A percentile compares a stretch with the other conserved stretches of the same genome.
Evolutionary conservation across 2,797 vertebrate species (phyloP).

Genomic region (Siniperca scherzeri): DNA sequence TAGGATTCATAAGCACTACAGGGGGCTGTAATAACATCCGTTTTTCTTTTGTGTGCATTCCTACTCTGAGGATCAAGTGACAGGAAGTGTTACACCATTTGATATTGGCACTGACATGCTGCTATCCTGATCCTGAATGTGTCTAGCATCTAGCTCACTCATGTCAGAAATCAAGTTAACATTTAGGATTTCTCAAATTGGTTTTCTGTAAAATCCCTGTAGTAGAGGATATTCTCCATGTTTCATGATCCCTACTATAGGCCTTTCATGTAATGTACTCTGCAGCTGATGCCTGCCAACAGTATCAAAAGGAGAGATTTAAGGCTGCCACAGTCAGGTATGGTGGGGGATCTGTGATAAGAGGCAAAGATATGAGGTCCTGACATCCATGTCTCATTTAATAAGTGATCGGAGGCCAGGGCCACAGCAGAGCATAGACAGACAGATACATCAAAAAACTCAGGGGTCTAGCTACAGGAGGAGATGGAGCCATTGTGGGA

Average conservation of each 20-base stretch:
- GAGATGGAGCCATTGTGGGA: constrained; percentile 68
- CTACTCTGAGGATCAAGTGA: neutral
- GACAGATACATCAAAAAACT: constrained; percentile 75
- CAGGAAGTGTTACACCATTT: constrained; percentile 3
- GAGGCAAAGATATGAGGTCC: constrained; percentile 72
- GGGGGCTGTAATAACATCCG: neutral
- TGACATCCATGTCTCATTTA: constrained; percentile 77
- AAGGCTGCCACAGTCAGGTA: constrained; percentile 62
- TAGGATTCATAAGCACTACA: neutral
- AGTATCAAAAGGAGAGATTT: constrained; percentile 59
- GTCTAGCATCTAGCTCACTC: neutral
- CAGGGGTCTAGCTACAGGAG: constrained; percentile 58
- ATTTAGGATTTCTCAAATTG: constrained; percentile 42
- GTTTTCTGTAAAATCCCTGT: constrained; percentile 53
- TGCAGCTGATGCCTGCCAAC: constrained; percentile 50
- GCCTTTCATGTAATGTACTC: constrained; percentile 62
- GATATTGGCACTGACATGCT: neutral
- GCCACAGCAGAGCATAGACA: constrained; percentile 55
- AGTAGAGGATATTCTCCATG: constrained; percentile 32
- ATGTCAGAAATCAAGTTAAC: constrained; percentile 43
- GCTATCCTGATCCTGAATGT: constrained; percentile 4
- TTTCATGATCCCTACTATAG: constrained; percentile 53
- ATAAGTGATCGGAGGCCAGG: constrained; percentile 68
- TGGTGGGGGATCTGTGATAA: constrained; percentile 68
- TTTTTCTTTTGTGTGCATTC: neutral